A percentile compares a stretch with the other conserved stretches of the same genome.
Conservation (phyloP, 2,888 invertebrate species). For the Sarcophaga rosellei region DNA sequence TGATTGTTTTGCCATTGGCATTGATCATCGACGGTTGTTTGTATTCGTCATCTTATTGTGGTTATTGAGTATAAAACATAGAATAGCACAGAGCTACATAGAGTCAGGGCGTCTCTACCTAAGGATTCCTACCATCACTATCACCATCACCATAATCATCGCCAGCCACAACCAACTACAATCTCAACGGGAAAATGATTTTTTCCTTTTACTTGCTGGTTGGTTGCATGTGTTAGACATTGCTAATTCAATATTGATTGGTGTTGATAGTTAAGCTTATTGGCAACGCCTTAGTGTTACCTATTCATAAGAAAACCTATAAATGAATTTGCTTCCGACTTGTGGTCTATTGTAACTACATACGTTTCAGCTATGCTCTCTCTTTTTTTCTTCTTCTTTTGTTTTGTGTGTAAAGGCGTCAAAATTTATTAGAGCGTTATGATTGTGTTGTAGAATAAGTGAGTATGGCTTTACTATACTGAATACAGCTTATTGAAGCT, state of each 20-base stretch:
- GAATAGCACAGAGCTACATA: conserved; percentile 7
- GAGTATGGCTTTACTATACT: neutral
- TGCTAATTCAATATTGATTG: conserved; percentile 74
- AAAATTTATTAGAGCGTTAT: conserved; percentile 76
- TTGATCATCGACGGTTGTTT: conserved; percentile 59
- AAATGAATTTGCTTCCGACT: conserved; percentile 70
- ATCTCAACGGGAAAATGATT: conserved; percentile 43
- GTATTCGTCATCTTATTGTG: conserved; percentile 49
- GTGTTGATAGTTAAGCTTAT: conserved; percentile 71
- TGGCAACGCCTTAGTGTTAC: conserved; percentile 67
- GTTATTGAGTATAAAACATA: conserved; percentile 43
- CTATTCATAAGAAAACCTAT: conserved; percentile 68
- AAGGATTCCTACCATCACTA: neutral
- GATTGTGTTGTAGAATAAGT: conserved; percentile 37
- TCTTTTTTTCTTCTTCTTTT: conserved; percentile 30
- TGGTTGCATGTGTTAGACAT: conserved; percentile 49
- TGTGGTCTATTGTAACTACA: conserved; percentile 52
- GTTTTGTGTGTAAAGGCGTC: conserved; percentile 72
- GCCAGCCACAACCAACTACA: neutral
- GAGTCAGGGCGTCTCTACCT: neutral
- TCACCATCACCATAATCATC: no score
- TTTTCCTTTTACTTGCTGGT: conserved; percentile 48
- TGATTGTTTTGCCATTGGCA: conserved; percentile 69
- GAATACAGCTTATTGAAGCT: conserved; percentile 69
- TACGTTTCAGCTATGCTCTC: conserved; percentile 9